These are phyloP conservation scores for Coranthus polyacanthus DNA, from an alignment of 2,797 vertebrate species.

Conservation along the genomic window DNA sequence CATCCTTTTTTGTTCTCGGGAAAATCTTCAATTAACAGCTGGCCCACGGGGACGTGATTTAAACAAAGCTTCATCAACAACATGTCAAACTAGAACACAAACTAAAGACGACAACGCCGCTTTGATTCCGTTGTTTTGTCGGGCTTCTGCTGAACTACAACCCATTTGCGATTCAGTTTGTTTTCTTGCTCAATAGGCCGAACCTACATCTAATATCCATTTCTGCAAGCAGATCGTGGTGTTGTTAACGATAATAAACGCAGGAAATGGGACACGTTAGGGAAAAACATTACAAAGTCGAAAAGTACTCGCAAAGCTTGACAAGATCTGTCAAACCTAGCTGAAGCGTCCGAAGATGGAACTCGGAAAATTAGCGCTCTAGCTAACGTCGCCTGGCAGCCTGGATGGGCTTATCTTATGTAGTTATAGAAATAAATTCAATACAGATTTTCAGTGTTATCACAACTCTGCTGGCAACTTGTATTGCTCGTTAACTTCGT, in stretches of 20 bases:
- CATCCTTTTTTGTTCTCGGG: background rate
- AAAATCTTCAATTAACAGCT: no score
- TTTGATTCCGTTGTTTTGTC: background rate
- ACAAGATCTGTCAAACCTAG: background rate
- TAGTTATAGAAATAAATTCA: slow-evolving; percentile 6
- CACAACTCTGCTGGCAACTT: background rate
- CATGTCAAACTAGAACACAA: background rate
- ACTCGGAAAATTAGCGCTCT: slow-evolving; percentile 41
- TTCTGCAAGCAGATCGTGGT: background rate
- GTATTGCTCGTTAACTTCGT: background rate
- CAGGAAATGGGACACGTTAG: background rate
- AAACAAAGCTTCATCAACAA: rapidly evolving
- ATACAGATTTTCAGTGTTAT: background rate
- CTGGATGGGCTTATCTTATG: slow-evolving; percentile 2
- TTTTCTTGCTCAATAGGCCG: background rate
- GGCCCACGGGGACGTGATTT: background rate
- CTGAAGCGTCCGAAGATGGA: slow-evolving; percentile 65
- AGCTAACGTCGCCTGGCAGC: slow-evolving; percentile 58
- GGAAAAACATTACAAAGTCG: no score
- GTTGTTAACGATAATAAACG: background rate
- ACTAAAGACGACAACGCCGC: background rate
- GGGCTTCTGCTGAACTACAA: background rate
- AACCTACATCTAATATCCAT: background rate
- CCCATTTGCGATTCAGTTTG: background rate
- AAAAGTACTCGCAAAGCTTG: background rate